Conservation (phyloP, 2,113 vertebrate genomes). For the Carettochelys insculpta region DNA sequence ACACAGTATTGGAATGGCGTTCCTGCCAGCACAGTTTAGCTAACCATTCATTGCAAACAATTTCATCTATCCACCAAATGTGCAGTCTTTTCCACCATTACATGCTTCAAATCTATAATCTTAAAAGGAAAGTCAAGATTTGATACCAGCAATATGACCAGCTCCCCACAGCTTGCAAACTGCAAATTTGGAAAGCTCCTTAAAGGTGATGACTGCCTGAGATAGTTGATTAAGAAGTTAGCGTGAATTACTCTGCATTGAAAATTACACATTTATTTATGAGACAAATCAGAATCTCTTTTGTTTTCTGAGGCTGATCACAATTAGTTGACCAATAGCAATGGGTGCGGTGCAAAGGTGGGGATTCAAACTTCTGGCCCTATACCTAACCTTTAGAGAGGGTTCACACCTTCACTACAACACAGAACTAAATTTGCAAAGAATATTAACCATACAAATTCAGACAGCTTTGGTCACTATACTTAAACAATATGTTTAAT, state of each 20-base stretch:
- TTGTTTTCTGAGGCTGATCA: background rate
- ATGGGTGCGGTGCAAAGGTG: background rate
- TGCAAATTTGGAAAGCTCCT: background rate
- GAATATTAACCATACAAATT: background rate
- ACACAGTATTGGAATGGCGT: background rate
- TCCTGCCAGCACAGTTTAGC: background rate
- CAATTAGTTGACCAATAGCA: background rate
- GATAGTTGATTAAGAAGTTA: background rate
- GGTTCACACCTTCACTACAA: background rate
- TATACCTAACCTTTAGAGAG: constrained; percentile 23
- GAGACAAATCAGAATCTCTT: too few species aligned
- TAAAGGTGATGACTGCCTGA: background rate
- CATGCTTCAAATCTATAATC: background rate
- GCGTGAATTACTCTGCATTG: background rate
- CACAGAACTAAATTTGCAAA: background rate
- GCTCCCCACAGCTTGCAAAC: background rate
- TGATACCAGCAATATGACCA: background rate
- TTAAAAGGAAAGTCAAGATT: background rate
- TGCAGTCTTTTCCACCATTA: background rate
- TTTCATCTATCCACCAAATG: background rate
- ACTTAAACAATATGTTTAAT: background rate
- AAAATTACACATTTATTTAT: background rate
- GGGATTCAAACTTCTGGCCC: background rate
- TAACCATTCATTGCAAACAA: background rate
- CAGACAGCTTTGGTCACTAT: background rate